Evolutionary conservation across 1,140 invertebrate genomes (phyloP).

Genomic region (Muscidifurax raptorellus): DNA sequence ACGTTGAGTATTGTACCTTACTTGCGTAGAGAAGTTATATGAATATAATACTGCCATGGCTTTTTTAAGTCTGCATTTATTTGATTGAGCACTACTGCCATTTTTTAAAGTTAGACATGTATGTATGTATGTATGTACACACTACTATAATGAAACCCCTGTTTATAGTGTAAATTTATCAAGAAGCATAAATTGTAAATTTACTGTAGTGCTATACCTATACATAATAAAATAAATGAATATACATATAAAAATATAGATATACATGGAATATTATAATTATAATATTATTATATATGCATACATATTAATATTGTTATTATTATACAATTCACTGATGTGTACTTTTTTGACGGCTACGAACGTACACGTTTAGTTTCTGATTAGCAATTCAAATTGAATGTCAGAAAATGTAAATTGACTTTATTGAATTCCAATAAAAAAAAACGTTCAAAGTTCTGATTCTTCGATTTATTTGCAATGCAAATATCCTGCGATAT

Average conservation of each 20-base stretch:
- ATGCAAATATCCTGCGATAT: background rate
- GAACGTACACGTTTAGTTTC: conserved; percentile 20
- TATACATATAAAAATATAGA: too few species aligned
- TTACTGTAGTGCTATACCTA: conserved; percentile 52
- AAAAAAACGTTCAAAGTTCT: conserved; percentile 37
- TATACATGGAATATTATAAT: conserved; percentile 44
- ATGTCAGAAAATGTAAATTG: conserved; percentile 50
- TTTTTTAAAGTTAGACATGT: conserved; percentile 66
- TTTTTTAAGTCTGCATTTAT: conserved; percentile 65
- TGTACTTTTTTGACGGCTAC: conserved; percentile 16
- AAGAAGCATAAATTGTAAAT: conserved; percentile 64
- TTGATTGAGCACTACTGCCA: conserved; percentile 71
- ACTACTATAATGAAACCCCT: conserved; percentile 55
- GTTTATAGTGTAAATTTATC: conserved; percentile 68
- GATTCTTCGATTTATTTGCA: background rate
- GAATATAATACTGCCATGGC: conserved; percentile 64
- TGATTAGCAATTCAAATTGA: conserved; percentile 43
- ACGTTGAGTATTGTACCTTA: background rate
- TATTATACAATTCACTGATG: conserved; percentile 32
- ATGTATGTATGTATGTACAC: conserved; percentile 53
- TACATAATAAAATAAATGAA: conserved; percentile 23
- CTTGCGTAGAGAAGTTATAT: background rate
- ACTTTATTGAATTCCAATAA: conserved; percentile 45
- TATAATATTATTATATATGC: conserved; percentile 32
- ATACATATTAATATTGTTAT: conserved; percentile 18